Conservation (phyloP, 2,888 invertebrate genomes). For the Cybosia mesomella region DNA sequence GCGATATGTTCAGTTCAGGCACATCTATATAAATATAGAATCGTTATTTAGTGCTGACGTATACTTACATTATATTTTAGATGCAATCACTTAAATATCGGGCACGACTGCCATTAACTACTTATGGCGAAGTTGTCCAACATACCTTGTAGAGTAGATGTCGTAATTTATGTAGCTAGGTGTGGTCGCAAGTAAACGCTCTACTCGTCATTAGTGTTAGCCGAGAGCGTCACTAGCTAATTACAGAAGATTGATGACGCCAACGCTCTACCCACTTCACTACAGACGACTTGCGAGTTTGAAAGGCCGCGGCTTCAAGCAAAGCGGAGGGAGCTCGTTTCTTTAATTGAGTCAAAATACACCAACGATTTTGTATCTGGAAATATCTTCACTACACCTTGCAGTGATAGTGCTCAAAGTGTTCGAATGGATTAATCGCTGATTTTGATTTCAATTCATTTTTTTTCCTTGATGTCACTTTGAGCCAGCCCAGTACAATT, state of each 20-base stretch:
- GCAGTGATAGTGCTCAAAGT: background rate
- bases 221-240: constrained; percentile 75
- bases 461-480: background rate
- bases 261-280: constrained; percentile 62
- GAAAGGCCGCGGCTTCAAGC: constrained; percentile 30
- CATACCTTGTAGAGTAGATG: constrained; percentile 45
- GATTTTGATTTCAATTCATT: background rate
- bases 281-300: constrained; percentile 48
- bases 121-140: constrained; percentile 41
- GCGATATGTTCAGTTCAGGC: no score
- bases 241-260: constrained; percentile 81
- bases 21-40: background rate
- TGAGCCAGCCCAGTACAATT: background rate
- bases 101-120: constrained; percentile 40
- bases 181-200: constrained; percentile 57
- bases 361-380: constrained; percentile 7
- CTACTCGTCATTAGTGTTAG: constrained; percentile 72
- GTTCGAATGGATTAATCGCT: background rate
- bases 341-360: constrained; percentile 13
- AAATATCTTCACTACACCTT: background rate
- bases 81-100: constrained; percentile 36
- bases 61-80: constrained; percentile 17
- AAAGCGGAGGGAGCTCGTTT: constrained; percentile 20
- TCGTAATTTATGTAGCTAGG: constrained; percentile 61
- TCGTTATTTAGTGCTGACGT: constrained; percentile 1